These are phyloP conservation scores for Elysia chlorotica DNA, from an alignment of 1,140 invertebrate species.

Conservation along the genomic window DNA sequence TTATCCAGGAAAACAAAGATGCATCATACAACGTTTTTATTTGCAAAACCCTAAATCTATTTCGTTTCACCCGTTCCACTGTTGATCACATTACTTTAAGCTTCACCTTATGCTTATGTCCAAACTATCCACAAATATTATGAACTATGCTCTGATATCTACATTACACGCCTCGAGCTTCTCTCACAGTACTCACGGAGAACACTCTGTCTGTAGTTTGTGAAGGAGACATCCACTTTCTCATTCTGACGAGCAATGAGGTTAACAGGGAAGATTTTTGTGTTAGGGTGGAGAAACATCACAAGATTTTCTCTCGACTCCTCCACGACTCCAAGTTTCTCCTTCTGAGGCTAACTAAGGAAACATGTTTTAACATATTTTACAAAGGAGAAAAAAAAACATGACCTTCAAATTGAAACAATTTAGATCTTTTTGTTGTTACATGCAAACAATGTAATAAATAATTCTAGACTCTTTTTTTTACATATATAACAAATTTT, in stretches of 20 bases:
- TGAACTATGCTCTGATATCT: background rate
- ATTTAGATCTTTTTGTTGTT: too few species aligned
- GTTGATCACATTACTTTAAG: too few species aligned
- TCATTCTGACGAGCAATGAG: constrained; percentile 41
- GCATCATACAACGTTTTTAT: too few species aligned
- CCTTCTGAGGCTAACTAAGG: constrained; percentile 37
- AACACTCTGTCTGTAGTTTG: constrained; percentile 44
- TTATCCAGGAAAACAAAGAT: too few species aligned
- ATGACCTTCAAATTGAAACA: too few species aligned
- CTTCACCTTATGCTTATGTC: too few species aligned
- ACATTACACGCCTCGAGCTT: background rate
- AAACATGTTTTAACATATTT: too few species aligned
- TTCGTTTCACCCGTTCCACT: too few species aligned
- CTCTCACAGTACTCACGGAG: constrained; percentile 19
- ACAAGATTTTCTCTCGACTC: constrained; percentile 34
- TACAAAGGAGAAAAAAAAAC: too few species aligned
- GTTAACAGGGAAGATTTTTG: constrained; percentile 37
- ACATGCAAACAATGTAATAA: background rate
- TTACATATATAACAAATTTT: background rate
- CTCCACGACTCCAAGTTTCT: constrained; percentile 27
- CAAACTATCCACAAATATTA: too few species aligned
- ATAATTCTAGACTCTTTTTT: background rate
- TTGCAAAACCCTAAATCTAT: too few species aligned
- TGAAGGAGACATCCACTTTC: constrained; percentile 41
- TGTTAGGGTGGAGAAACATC: constrained; percentile 41